Conservation (phyloP, 2,797 vertebrate genomes). For the Pogonophryne albipinna region DNA sequence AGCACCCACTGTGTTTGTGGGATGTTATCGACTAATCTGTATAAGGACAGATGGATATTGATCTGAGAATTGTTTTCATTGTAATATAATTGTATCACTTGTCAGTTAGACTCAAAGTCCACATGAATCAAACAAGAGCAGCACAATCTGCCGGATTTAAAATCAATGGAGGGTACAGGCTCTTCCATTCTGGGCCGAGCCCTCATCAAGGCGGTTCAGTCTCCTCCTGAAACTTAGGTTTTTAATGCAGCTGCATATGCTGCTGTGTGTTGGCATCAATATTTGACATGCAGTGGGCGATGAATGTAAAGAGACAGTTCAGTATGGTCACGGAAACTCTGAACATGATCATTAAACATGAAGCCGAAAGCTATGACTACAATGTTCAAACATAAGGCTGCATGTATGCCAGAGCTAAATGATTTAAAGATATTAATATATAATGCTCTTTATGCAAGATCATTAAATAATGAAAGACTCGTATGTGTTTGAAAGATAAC, state of each 20-base stretch:
- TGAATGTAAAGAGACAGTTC: slow-evolving; percentile 22
- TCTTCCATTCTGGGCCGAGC: slow-evolving; percentile 13
- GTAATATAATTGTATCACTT: slow-evolving; percentile 48
- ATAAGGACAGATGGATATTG: slow-evolving; percentile 55
- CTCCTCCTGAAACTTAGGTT: slow-evolving; percentile 27
- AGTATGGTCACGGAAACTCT: slow-evolving; percentile 24
- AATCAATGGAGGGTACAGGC: slow-evolving; percentile 48
- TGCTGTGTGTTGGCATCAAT: slow-evolving; percentile 52
- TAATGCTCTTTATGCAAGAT: slow-evolving; percentile 38
- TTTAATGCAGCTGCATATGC: slow-evolving; percentile 45
- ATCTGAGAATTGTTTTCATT: slow-evolving; percentile 45
- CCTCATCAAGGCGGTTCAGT: slow-evolving; percentile 25
- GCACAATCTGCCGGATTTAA: slow-evolving; percentile 34
- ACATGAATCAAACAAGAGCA: slow-evolving; percentile 55
- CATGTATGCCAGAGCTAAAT: slow-evolving; percentile 15
- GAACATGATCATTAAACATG: slow-evolving; percentile 32
- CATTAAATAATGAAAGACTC: slow-evolving; percentile 40
- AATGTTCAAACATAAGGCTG: slow-evolving; percentile 32
- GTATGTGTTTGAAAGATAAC: slow-evolving; percentile 9
- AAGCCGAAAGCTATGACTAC: slow-evolving; percentile 1
- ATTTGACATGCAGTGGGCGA: slow-evolving; percentile 45
- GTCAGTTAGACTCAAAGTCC: slow-evolving; percentile 28
- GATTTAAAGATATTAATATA: slow-evolving; percentile 48
- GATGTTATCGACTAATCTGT: slow-evolving; percentile 31
- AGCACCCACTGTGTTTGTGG: not conserved